phyloP scores from a whole-genome alignment of 1,140 invertebrate species.

The Gyrodactylus bullatarudis region DNA sequence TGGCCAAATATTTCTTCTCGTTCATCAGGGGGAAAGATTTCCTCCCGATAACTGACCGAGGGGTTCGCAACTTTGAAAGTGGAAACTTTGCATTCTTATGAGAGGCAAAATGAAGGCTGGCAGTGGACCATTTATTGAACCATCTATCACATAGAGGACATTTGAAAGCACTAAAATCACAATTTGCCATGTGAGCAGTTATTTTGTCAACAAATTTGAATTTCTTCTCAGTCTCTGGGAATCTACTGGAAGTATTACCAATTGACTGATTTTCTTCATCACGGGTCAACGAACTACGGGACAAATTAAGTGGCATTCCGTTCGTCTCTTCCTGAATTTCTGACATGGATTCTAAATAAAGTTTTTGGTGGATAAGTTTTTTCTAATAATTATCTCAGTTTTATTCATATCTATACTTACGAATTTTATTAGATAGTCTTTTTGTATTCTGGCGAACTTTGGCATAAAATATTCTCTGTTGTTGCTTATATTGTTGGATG shows the following conservation, averaged over 20 bases:
- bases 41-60: not conserved
- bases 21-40: not conserved
- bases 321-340: too few species aligned
- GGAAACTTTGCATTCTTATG: not conserved
- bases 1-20: not conserved
- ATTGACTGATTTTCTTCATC: too few species aligned
- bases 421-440: not conserved
- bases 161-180: not conserved
- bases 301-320: too few species aligned
- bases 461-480: conserved; percentile 1
- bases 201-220: not conserved
- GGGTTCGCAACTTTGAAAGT: not conserved
- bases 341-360: too few species aligned
- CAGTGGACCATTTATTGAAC: not conserved
- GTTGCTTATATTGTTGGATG: conserved; percentile 2
- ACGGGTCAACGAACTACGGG: too few species aligned
- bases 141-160: not conserved
- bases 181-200: not conserved
- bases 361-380: too few species aligned
- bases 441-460: not conserved
- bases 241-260: too few species aligned
- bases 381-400: too few species aligned
- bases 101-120: not conserved
- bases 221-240: too few species aligned
- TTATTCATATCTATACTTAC: too few species aligned